Evolutionary conservation across 2,888 invertebrate species (phyloP).

Genomic region (Trimorus sp.): DNA sequence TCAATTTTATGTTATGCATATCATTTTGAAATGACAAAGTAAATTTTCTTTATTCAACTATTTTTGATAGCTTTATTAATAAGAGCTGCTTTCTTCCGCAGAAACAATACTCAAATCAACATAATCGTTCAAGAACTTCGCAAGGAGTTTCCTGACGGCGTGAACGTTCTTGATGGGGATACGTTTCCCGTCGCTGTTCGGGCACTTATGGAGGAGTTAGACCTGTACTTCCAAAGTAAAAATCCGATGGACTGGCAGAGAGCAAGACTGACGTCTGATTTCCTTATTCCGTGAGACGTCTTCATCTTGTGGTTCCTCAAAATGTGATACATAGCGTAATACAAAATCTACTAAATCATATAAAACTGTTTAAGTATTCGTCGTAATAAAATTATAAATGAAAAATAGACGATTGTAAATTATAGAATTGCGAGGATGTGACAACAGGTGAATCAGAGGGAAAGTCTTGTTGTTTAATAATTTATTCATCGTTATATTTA

Average conservation of each 20-base stretch:
- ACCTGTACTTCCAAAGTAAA: slow-evolving; percentile 70
- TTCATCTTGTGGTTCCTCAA: not conserved
- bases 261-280: slow-evolving; percentile 75
- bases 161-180: slow-evolving; percentile 64
- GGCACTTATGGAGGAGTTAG: slow-evolving; percentile 73
- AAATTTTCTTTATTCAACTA: too few species aligned
- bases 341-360: not conserved
- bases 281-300: slow-evolving; percentile 73
- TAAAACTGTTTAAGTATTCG: too few species aligned
- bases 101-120: slow-evolving; percentile 73
- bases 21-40: too few species aligned
- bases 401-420: too few species aligned
- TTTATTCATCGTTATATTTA: too few species aligned
- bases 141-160: slow-evolving; percentile 69
- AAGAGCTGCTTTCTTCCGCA: slow-evolving; percentile 40
- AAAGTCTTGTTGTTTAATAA: too few species aligned
- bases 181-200: slow-evolving; percentile 70
- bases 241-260: slow-evolving; percentile 69
- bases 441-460: too few species aligned
- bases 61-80: not conserved
- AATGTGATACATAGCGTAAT: not conserved
- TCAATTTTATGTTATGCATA: too few species aligned
- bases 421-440: too few species aligned
- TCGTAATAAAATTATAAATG: too few species aligned
- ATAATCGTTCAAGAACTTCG: slow-evolving; percentile 72